Conservation (phyloP, 2,113 vertebrate species). For the Embiotoca jacksoni region DNA sequence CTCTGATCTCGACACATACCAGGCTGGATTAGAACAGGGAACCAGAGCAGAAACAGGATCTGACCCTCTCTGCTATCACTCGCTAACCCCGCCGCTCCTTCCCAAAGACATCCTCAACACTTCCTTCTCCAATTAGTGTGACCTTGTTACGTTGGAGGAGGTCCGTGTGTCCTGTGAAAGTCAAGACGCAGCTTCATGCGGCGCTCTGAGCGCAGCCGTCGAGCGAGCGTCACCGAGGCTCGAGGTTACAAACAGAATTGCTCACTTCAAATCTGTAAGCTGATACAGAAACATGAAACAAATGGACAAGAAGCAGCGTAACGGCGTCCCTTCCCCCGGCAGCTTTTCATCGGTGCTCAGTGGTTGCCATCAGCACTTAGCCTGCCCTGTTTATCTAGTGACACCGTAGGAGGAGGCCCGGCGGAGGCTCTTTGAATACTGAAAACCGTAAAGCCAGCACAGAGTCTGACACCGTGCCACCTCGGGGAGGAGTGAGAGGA, state of each 20-base stretch:
- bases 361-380: slow-evolving; percentile 58
- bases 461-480: slow-evolving; percentile 70
- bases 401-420: slow-evolving; percentile 60
- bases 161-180: slow-evolving; percentile 63
- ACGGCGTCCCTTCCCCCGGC: slow-evolving; percentile 40
- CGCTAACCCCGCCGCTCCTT: slow-evolving; percentile 54
- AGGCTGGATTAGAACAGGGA: slow-evolving; percentile 81
- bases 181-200: slow-evolving; percentile 53
- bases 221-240: slow-evolving; percentile 48
- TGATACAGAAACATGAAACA: slow-evolving; percentile 66
- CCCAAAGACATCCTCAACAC: slow-evolving; percentile 78
- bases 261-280: slow-evolving; percentile 70
- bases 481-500: slow-evolving; percentile 23
- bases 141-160: slow-evolving; percentile 75
- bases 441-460: slow-evolving; percentile 71
- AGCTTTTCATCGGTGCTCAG: slow-evolving; percentile 61
- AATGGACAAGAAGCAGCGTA: slow-evolving; percentile 61
- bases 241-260: slow-evolving; percentile 78
- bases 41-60: slow-evolving; percentile 81
- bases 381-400: slow-evolving; percentile 76
- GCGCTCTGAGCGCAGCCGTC: slow-evolving; percentile 46
- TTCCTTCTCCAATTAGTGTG: slow-evolving; percentile 83
- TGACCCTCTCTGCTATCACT: slow-evolving; percentile 67
- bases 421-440: slow-evolving; percentile 73
- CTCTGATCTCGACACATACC: slow-evolving; percentile 78